Conservation (phyloP, 2,797 vertebrate species). For the Alectoris magna region DNA sequence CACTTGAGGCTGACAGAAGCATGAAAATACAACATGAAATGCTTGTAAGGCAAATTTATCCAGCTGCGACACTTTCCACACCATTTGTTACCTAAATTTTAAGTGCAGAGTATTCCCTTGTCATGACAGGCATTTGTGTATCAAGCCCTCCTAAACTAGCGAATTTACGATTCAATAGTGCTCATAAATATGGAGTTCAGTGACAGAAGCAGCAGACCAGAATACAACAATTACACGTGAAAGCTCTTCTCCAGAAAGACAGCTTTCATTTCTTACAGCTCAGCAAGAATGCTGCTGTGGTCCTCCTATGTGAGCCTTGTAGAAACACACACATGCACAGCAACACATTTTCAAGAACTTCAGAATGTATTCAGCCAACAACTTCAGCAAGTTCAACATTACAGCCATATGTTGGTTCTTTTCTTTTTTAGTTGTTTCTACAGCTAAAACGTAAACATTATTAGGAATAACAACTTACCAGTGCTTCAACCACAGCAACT, state of each 20-base stretch:
- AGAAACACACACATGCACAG: background rate
- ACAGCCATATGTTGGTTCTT: background rate
- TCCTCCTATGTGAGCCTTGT: background rate
- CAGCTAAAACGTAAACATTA: conserved; percentile 51
- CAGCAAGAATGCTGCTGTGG: background rate
- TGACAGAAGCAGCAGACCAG: background rate
- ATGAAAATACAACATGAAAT: background rate
- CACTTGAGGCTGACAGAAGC: background rate
- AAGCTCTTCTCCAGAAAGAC: background rate
- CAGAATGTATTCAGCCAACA: background rate
- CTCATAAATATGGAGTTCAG: background rate
- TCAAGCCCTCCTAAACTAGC: background rate
- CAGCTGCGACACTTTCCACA: background rate
- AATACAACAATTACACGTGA: background rate
- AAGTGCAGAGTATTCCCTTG: background rate
- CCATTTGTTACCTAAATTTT: background rate
- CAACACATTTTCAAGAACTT: background rate
- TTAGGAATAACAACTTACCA: conserved; percentile 77
- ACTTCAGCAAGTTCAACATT: background rate
- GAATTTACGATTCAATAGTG: background rate
- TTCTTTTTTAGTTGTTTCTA: background rate
- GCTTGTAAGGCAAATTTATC: background rate
- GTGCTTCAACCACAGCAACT: conserved; percentile 60
- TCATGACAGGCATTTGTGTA: background rate
- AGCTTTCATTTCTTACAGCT: background rate